Evolutionary conservation across 2,797 vertebrate species (phyloP).

Genomic region (Gymnodraco acuticeps): DNA sequence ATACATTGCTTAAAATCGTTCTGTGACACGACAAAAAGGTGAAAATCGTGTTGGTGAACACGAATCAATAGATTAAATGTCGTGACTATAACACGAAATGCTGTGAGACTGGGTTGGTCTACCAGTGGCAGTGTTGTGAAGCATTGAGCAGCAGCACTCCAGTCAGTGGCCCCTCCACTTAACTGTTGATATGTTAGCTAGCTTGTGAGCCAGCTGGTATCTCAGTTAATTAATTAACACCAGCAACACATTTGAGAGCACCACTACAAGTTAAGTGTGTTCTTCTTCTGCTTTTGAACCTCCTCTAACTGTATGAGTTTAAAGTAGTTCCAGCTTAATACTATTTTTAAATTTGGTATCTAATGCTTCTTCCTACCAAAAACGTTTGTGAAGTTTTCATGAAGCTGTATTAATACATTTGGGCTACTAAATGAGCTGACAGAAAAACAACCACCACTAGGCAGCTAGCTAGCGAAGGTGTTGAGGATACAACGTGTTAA

Average conservation of each 20-base stretch:
- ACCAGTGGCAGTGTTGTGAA: conserved; percentile 6
- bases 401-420: neutral
- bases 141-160: neutral
- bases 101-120: neutral
- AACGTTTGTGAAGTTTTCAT: neutral
- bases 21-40: too few relatives aligned
- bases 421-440: neutral
- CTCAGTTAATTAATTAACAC: neutral
- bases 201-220: neutral
- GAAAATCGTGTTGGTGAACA: too few relatives aligned
- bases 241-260: neutral
- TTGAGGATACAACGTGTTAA: neutral
- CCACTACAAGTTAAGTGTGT: neutral
- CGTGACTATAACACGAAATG: too few relatives aligned
- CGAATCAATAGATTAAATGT: too few relatives aligned
- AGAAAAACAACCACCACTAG: neutral
- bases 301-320: neutral
- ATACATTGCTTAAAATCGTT: too few relatives aligned
- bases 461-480: neutral
- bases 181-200: conserved; percentile 1
- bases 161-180: neutral
- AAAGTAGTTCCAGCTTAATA: neutral
- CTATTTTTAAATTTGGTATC: neutral
- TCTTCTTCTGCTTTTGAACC: neutral
- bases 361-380: neutral